Evolutionary conservation across 2,888 invertebrate genomes (phyloP), one percentile per base, ranked within the genome.

Genomic region (Patella depressa): DNA sequence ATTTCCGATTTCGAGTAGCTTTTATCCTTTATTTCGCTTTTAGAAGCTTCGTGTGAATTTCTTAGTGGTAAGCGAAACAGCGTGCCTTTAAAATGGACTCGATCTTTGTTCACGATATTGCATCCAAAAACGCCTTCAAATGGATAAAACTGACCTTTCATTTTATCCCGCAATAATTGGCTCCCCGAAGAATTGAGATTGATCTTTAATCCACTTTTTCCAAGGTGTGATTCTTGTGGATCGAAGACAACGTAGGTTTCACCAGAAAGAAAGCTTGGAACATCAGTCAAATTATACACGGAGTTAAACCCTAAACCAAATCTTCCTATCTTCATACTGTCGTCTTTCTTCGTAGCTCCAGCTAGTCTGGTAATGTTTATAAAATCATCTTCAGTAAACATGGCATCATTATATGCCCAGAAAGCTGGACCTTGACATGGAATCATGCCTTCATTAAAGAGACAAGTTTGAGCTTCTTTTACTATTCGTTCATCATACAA

Each of bases 221-320:
- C 84, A 11, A 90, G 80, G 78, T 87, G 85, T 15, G 81, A 87
- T 17, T 82, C 83, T 75, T 90, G 89, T 2, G 90, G 90, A 81
- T 90, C 90, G 78, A 90, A 89, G 12, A 90, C 88, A 19, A 89
- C 88, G 70, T 90, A 79, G 59, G 83, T 85, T 73, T 87, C 77
- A 15, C 88, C 80, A 73, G 89, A 89, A 14, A 90, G 80, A 72
- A 90, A 88, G 73, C 88, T 89, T 29, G 90, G 90, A 7, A 89
- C 87, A 82, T 90, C 90, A 9, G 89, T 89, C 5, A 90, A 72
- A 77, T 90, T 90, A 79, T 90, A 90, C 17, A 90, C 89, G 3
- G 88, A 85, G 79, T 89, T 89, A 81, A 90, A 90, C 1, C 90
- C 90, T 11, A 90, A 83, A n/a, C 90, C 90, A 84, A 90, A 90